These are phyloP conservation scores for Puma concolor DNA, from an alignment of 2,113 vertebrate genomes.

Conservation along the genomic window DNA sequence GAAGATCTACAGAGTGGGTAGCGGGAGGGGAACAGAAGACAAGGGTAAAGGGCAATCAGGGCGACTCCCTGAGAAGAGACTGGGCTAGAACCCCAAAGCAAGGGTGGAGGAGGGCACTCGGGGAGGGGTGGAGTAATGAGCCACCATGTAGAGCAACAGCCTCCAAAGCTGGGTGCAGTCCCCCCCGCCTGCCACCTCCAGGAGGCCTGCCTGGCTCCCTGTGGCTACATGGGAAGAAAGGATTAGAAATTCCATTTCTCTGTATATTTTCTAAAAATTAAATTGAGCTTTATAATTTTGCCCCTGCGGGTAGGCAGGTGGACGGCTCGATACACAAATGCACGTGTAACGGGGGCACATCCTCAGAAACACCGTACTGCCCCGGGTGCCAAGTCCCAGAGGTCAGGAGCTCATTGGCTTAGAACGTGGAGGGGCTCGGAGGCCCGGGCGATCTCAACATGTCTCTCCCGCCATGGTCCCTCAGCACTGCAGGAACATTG, in stretches of 20 bases:
- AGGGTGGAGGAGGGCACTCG: neutral
- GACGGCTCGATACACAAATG: neutral
- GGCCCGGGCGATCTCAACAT: rapidly evolving
- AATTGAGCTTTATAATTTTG: neutral
- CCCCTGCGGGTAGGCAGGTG: rapidly evolving
- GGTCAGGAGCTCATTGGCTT: neutral
- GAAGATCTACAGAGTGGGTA: neutral
- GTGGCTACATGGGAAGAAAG: neutral
- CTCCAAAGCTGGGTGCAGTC: neutral
- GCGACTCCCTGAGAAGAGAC: neutral
- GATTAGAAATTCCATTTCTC: neutral
- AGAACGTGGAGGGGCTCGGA: rapidly evolving
- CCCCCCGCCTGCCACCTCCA: rapidly evolving
- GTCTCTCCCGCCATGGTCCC: neutral
- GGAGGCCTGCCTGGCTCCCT: neutral
- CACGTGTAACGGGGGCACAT: rapidly evolving
- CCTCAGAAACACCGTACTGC: neutral
- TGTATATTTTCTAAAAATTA: neutral
- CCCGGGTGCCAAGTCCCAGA: rapidly evolving
- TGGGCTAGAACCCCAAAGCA: neutral
- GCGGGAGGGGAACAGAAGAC: rapidly evolving
- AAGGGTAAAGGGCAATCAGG: neutral
- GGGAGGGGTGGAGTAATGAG: rapidly evolving
- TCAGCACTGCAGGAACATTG: neutral
- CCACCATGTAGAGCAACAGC: rapidly evolving